Conservation (phyloP, 1,140 invertebrate species). For the Nilaparvata lugens region DNA sequence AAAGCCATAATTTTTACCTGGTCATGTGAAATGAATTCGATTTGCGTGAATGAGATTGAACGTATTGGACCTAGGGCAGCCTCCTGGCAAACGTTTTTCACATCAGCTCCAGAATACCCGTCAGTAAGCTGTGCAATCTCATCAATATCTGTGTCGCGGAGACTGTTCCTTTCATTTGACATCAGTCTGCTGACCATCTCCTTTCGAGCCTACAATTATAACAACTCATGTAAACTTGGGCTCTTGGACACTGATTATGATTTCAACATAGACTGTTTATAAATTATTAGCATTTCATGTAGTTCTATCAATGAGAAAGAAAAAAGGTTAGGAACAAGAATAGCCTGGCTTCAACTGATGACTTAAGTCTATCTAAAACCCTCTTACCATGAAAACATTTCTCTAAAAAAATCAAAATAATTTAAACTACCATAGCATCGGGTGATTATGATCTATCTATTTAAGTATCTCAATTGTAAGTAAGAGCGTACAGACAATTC, state of each 20-base stretch:
- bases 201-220: conserved; percentile 47
- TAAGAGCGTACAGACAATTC: too few relatives aligned
- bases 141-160: conserved; percentile 50
- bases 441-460: too few relatives aligned
- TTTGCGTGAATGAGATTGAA: conserved; percentile 56
- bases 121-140: conserved; percentile 57
- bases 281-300: too few relatives aligned
- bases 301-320: too few relatives aligned
- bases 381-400: too few relatives aligned
- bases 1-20: conserved; percentile 45
- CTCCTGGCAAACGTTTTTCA: conserved; percentile 84
- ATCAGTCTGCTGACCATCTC: conserved; percentile 74
- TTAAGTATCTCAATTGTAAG: too few relatives aligned
- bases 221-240: not conserved
- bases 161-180: conserved; percentile 50
- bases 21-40: conserved; percentile 58
- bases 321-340: too few relatives aligned
- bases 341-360: too few relatives aligned
- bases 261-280: not conserved
- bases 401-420: too few relatives aligned
- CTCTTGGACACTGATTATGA: not conserved
- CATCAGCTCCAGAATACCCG: conserved; percentile 90
- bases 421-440: too few relatives aligned
- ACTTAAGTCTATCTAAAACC: too few relatives aligned
- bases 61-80: conserved; percentile 84